Evolutionary conservation across 2,113 vertebrate genomes (phyloP).

Genomic region (Meles meles): DNA sequence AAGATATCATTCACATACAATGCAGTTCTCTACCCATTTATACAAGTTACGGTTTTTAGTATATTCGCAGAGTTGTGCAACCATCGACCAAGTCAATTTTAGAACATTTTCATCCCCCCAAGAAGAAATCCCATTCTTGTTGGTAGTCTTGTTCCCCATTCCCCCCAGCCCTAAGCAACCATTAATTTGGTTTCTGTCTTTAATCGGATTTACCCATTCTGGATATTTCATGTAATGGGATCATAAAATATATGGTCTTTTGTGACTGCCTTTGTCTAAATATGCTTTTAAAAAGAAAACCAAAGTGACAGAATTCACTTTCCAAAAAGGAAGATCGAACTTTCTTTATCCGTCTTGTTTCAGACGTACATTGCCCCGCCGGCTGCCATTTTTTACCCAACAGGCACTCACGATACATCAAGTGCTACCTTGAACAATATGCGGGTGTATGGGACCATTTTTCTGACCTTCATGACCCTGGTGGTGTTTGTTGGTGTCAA

Average conservation of each 20-base stretch:
- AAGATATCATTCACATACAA: background rate
- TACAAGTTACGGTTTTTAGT: background rate
- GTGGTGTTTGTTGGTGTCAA: slow-evolving; percentile 98
- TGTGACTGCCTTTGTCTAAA: background rate
- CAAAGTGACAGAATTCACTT: background rate
- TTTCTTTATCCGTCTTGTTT: slow-evolving; percentile 65
- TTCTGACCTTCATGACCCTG: slow-evolving; percentile 94
- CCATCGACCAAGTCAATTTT: background rate
- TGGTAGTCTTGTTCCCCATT: background rate
- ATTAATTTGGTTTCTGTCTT: background rate
- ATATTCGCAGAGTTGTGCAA: background rate
- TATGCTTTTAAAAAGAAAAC: slow-evolving; percentile 6
- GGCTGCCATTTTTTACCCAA: slow-evolving; percentile 92
- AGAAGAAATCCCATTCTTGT: background rate
- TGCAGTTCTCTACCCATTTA: background rate
- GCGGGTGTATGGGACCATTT: slow-evolving; percentile 95
- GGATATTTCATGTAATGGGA: background rate
- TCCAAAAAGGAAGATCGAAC: background rate
- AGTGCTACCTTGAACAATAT: slow-evolving; percentile 95
- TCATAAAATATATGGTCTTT: background rate
- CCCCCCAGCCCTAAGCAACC: background rate
- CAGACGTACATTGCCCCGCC: slow-evolving; percentile 96
- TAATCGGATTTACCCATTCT: background rate
- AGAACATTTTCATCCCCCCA: background rate
- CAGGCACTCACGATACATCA: slow-evolving; percentile 85